Evolutionary conservation across 2,113 vertebrate genomes (phyloP).

Genomic region (Machaerirhynchus nigripectus): DNA sequence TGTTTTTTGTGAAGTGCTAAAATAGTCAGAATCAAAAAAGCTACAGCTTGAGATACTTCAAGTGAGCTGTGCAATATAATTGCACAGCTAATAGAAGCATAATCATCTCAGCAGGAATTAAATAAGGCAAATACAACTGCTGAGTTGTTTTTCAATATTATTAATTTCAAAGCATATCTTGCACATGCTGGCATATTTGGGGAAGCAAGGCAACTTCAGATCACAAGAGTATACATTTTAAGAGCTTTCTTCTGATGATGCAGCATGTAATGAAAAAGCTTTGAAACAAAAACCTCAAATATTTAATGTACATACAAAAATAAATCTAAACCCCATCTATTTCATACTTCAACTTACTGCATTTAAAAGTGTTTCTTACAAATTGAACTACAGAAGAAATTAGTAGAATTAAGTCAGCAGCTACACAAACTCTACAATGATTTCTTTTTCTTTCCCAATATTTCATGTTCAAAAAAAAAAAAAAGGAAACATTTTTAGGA

Average conservation of each 20-base stretch:
- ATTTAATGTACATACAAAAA: slow-evolving; percentile 12
- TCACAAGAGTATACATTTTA: slow-evolving; percentile 34
- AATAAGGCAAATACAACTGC: slow-evolving; percentile 63
- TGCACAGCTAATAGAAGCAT: slow-evolving; percentile 73
- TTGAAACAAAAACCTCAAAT: slow-evolving; percentile 44
- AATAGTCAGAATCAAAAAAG: slow-evolving; percentile 53
- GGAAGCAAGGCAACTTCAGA: slow-evolving; percentile 36
- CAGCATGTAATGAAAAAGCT: slow-evolving; percentile 1
- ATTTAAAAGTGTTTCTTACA: background rate
- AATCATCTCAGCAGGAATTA: slow-evolving; percentile 68
- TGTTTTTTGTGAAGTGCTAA: slow-evolving; percentile 52
- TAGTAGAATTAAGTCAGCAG: background rate
- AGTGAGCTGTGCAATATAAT: slow-evolving; percentile 65
- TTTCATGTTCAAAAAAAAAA: background rate
- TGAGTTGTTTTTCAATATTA: slow-evolving; percentile 69
- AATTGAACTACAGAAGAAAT: background rate
- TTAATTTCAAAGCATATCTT: slow-evolving; percentile 64
- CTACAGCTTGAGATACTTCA: slow-evolving; percentile 61
- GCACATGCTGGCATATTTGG: slow-evolving; percentile 27
- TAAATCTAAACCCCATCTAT: background rate
- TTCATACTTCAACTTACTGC: background rate
- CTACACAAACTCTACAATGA: accelerated
- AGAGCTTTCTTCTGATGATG: slow-evolving; percentile 37
- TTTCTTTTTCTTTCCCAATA: background rate
- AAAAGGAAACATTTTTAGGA: no score